phyloP scores from a whole-genome alignment of 2,113 vertebrate genomes.

The Synodontis membranacea region DNA sequence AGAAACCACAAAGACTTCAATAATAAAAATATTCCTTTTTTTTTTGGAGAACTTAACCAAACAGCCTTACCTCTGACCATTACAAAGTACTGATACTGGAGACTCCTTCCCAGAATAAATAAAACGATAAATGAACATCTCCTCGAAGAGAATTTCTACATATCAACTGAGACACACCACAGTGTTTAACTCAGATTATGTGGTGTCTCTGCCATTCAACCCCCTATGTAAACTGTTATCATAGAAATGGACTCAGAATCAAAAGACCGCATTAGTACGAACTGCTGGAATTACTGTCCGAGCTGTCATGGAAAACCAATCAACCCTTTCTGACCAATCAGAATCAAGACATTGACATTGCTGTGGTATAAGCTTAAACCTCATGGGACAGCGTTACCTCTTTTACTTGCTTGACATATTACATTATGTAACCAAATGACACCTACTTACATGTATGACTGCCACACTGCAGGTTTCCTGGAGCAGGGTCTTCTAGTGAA shows the following conservation, averaged over 20 bases:
- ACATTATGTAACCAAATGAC: background rate
- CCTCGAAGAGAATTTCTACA: background rate
- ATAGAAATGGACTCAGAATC: background rate
- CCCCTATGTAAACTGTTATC: background rate
- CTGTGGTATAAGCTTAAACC: background rate
- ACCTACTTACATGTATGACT: background rate
- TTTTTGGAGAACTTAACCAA: background rate
- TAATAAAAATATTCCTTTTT: background rate
- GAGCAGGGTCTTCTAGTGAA: conserved; percentile 92
- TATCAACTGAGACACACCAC: background rate
- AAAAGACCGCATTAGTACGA: background rate
- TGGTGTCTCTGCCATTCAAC: background rate
- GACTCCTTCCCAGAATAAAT: background rate
- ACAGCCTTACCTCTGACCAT: background rate
- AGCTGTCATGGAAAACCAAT: background rate
- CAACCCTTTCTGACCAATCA: background rate
- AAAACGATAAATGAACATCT: background rate
- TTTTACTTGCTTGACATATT: background rate
- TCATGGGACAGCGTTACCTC: background rate
- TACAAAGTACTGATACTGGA: background rate
- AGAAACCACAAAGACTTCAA: background rate
- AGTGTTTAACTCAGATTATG: background rate
- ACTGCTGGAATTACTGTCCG: background rate
- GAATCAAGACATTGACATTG: too few species aligned
- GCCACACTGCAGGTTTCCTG: conserved; percentile 80